Conservation (phyloP, 2,888 invertebrate genomes). For the Spatulosminthurus flaviceps region DNA sequence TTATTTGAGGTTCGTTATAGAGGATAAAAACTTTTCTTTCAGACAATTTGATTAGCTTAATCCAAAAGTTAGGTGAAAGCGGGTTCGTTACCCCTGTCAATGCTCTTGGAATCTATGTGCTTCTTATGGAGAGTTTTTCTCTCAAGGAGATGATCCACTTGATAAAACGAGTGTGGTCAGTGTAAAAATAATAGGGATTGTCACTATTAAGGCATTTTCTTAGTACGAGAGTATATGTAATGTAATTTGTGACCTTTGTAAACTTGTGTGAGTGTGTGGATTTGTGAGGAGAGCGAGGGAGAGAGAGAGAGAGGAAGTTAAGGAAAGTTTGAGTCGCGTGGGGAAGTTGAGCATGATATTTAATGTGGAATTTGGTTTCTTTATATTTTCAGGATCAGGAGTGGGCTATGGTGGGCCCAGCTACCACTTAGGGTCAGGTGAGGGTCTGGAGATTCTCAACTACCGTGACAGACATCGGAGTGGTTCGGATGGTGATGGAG, state of each 20-base stretch:
- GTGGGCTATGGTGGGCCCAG: constrained; percentile 56
- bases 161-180: constrained; percentile 3
- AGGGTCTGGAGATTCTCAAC: constrained; percentile 59
- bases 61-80: constrained; percentile 28
- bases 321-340: too few relatives aligned
- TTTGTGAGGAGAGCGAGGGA: too few relatives aligned
- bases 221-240: too few relatives aligned
- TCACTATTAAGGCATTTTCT: too few relatives aligned
- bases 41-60: constrained; percentile 43
- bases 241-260: too few relatives aligned
- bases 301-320: too few relatives aligned
- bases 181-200: constrained; percentile 3
- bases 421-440: constrained; percentile 63
- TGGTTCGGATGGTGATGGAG: constrained; percentile 78
- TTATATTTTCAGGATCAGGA: constrained; percentile 27
- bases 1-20: constrained; percentile 43
- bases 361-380: constrained; percentile 3
- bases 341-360: background rate
- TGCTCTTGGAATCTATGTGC: background rate
- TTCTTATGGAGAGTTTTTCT: background rate
- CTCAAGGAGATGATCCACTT: background rate
- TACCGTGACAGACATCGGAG: constrained; percentile 74
- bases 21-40: constrained; percentile 37
- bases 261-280: too few relatives aligned
- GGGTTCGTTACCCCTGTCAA: constrained; percentile 28